Conservation (phyloP, 2,113 vertebrate genomes). For the Macquaria australasica region DNA sequence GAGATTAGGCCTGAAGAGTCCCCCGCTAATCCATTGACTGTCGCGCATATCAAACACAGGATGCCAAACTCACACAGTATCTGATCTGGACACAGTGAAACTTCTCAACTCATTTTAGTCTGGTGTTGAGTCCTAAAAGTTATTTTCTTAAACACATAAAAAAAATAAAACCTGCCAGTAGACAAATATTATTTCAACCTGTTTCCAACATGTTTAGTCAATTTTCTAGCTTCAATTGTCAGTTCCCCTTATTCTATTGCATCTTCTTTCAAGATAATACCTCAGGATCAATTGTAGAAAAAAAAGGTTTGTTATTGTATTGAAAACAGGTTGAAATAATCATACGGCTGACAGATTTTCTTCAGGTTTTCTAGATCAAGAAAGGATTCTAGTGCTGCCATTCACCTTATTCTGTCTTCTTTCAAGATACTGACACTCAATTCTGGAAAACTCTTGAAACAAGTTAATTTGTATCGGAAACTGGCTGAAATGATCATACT, state of each 20-base stretch:
- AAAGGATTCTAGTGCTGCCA: neutral
- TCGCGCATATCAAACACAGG: constrained; percentile 64
- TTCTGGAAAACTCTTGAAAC: neutral
- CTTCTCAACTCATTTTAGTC: neutral
- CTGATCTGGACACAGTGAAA: constrained; percentile 37
- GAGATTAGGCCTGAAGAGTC: constrained; percentile 72
- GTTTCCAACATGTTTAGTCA: neutral
- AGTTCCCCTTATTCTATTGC: neutral
- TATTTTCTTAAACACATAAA: neutral
- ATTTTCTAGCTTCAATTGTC: neutral
- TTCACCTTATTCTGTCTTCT: too few species aligned
- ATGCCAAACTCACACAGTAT: constrained; percentile 34
- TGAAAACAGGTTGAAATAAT: neutral
- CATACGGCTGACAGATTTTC: neutral
- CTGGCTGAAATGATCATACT: neutral
- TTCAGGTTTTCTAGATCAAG: too few species aligned
- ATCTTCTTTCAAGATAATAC: neutral
- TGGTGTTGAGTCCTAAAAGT: neutral
- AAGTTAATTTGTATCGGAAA: neutral
- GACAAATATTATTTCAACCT: neutral
- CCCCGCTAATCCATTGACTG: constrained; percentile 66
- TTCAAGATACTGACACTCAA: neutral
- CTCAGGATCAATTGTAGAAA: too few species aligned
- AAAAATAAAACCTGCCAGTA: neutral
- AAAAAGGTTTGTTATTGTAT: too few species aligned